phyloP scores from a whole-genome alignment of 2,113 vertebrate genomes.

The Myodes glareolus region DNA sequence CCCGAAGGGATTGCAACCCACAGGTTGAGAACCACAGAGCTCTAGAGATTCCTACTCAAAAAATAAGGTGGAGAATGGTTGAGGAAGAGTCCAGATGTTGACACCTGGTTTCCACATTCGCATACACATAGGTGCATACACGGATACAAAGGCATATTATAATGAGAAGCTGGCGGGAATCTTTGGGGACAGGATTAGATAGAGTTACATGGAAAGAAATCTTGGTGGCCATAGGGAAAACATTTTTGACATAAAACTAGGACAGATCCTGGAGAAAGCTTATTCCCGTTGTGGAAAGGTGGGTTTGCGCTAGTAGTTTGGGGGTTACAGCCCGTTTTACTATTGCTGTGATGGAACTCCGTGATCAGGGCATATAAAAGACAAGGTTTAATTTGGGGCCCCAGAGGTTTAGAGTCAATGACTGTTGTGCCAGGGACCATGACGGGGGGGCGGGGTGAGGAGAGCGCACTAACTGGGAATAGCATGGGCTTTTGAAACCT shows the following conservation, averaged over 20 bases:
- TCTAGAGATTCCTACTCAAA: neutral
- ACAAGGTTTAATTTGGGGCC: neutral
- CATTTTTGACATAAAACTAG: constrained; percentile 12
- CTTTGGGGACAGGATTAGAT: neutral
- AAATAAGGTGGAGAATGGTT: neutral
- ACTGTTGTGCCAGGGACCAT: neutral
- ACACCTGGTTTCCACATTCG: neutral
- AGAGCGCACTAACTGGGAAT: neutral
- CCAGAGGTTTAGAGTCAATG: too few relatives aligned
- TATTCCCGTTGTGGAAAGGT: accelerated
- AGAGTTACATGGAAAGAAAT: neutral
- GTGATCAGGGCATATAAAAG: neutral
- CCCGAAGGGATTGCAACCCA: neutral
- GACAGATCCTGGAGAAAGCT: neutral
- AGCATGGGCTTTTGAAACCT: neutral
- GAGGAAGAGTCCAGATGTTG: neutral
- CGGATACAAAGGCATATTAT: too few relatives aligned
- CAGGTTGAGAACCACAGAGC: neutral
- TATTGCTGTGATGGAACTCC: neutral
- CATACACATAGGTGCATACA: neutral
- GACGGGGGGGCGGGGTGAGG: neutral
- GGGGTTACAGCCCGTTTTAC: neutral
- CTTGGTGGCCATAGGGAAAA: neutral
- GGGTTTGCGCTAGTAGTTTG: neutral
- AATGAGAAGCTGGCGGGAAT: neutral